Base-by-base conservation (phyloP, 2,113 vertebrate genomes). In the Eidolon helvum region DNA sequence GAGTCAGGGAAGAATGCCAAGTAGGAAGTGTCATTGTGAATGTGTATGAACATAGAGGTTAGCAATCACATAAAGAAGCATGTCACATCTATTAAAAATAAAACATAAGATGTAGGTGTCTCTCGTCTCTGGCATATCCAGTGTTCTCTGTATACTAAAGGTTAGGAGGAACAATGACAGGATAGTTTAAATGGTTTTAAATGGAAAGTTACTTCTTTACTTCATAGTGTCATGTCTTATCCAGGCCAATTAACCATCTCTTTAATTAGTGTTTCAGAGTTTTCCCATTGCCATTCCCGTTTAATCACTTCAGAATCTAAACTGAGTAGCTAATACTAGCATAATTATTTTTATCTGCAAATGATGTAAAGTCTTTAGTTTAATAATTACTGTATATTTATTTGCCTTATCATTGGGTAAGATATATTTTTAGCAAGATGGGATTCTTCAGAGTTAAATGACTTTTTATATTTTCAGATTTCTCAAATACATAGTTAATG, bases 381-480 rank as follows among this genome's bases (percentile, higher is more conserved):
- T 91, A 86, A 72, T 71, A 88, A 65, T 82, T 57, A 57, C 7
- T 9, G 1, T 91, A 10, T 78, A 82, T 0, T 22, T 69, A 2
- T 75, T 79, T 57, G 5, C 12, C 3, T 0, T 40, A 35, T 35
- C 77, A 53, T 26, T 2, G 10, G 5, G 1, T 55, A 40, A 95
- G 22, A 65, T 7, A 28, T 21, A 69, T 61, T 91, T 84, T 92
- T 79, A 87, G 35, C 14, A 28, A 87, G 50, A 50, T 74, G 0
- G 68, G 74, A 33, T 80, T 87, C 33, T 94, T 85, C 8, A 88
- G 24, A 84, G 19, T 57, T 59, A 69, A 84, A 8, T n/a, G 5
- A 21, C 0, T 71, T 43, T 55, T 10, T 33, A 33, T 16, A 79
- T 53, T 85, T 72, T 90, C 28, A 40, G 8, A 57, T 71, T 24